phyloP scores from a whole-genome alignment of 1,140 invertebrate genomes.

The Bombus affinis region DNA sequence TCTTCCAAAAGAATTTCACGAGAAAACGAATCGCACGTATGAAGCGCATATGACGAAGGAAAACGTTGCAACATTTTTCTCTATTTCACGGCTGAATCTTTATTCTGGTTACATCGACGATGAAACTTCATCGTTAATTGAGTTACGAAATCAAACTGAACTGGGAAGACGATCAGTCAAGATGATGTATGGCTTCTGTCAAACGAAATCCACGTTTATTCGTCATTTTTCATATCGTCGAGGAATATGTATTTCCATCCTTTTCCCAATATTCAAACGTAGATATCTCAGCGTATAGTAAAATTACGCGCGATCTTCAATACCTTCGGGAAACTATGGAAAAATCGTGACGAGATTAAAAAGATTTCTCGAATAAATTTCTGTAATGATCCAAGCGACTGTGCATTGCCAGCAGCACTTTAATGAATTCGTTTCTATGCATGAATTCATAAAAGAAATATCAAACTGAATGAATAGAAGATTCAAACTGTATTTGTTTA shows the following conservation, averaged over 20 bases:
- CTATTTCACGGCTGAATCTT: not conserved
- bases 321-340: not conserved
- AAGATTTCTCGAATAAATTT: not conserved
- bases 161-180: conserved; percentile 12
- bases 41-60: not conserved
- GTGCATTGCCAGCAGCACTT: not conserved
- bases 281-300: not conserved
- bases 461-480: not conserved
- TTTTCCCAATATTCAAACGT: not conserved
- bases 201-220: conserved; percentile 9
- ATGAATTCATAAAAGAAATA: not conserved
- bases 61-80: not conserved
- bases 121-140: conserved; percentile 14
- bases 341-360: not conserved
- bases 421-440: not conserved
- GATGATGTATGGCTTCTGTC: conserved; percentile 21
- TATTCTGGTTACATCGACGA: not conserved
- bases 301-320: not conserved
- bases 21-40: too few relatives aligned
- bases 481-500: not conserved
- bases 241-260: not conserved
- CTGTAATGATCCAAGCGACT: not conserved
- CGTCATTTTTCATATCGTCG: not conserved
- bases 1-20: too few relatives aligned
- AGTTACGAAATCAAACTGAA: conserved; percentile 11